Evolutionary conservation across 2,113 vertebrate species (phyloP).

Genomic region (Grantiella picta): DNA sequence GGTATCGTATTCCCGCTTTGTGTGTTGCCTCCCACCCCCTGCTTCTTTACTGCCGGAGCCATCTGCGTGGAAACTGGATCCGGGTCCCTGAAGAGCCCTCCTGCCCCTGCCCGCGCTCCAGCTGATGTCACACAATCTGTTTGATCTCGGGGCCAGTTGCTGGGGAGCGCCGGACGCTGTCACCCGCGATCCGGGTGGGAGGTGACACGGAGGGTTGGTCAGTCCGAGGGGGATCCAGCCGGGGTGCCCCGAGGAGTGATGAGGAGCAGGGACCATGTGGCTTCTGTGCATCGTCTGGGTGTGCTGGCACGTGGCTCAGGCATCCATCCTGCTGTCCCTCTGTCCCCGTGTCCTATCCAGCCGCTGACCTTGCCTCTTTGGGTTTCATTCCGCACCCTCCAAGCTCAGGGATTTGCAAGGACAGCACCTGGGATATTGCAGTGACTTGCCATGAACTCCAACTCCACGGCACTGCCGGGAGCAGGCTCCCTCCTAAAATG

Average conservation of each 20-base stretch:
- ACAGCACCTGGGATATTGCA: background rate
- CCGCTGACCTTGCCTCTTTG: background rate
- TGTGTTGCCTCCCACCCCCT: background rate
- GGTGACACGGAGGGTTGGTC: background rate
- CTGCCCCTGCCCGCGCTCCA: slow-evolving; percentile 28
- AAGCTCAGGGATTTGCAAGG: background rate
- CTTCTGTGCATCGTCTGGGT: background rate
- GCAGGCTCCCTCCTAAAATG: background rate
- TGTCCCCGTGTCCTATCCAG: background rate
- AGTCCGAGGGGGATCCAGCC: background rate
- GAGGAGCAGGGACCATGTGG: background rate
- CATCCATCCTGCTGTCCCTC: background rate
- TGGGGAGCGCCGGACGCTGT: background rate
- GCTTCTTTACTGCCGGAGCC: slow-evolving; percentile 11
- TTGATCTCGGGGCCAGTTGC: slow-evolving; percentile 44
- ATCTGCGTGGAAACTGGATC: slow-evolving; percentile 57
- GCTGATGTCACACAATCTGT: slow-evolving; percentile 60
- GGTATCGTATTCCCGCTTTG: slow-evolving; percentile 28
- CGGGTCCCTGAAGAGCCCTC: background rate
- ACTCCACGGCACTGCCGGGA: background rate
- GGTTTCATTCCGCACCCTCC: background rate
- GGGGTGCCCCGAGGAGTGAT: background rate
- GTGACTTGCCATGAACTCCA: background rate
- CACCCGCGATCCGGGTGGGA: background rate
- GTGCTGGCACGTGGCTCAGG: background rate